Evolutionary conservation across 2,888 invertebrate genomes (phyloP).

Genomic region (Xanthia icteritia): DNA sequence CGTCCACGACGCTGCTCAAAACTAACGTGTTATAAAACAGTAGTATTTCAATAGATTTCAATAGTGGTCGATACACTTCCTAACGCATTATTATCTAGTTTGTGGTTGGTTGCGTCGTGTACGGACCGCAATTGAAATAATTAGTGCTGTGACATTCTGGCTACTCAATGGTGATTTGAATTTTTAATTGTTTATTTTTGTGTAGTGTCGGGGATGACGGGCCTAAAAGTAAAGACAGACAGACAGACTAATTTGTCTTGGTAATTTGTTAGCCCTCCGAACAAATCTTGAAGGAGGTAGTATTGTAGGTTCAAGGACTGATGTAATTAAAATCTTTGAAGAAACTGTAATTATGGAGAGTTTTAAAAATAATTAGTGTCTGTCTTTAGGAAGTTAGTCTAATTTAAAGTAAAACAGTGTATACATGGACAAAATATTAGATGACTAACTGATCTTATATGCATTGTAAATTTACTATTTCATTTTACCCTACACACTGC

Average conservation of each 20-base stretch:
- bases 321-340: slow-evolving; percentile 21
- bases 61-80: neutral
- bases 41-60: neutral
- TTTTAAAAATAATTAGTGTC: neutral
- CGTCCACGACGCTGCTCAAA: neutral
- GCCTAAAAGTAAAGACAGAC: slow-evolving; percentile 3
- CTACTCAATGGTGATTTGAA: neutral
- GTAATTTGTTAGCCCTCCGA: slow-evolving; percentile 32
- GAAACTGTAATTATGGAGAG: neutral
- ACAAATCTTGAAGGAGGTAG: slow-evolving; percentile 44
- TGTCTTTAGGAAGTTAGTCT: neutral
- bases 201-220: too few species aligned
- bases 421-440: neutral
- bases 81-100: neutral
- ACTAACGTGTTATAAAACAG: too few species aligned
- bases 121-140: too few species aligned
- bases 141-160: neutral
- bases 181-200: neutral
- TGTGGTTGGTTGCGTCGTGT: neutral
- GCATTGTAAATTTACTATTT: neutral
- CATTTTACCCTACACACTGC: neutral
- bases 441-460: too few species aligned
- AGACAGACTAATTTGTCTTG: slow-evolving; percentile 37
- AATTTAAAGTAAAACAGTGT: neutral
- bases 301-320: slow-evolving; percentile 20